These are phyloP conservation scores for Cygnus buccinator DNA, from an alignment of 2,113 vertebrate species.

Conservation along the genomic window DNA sequence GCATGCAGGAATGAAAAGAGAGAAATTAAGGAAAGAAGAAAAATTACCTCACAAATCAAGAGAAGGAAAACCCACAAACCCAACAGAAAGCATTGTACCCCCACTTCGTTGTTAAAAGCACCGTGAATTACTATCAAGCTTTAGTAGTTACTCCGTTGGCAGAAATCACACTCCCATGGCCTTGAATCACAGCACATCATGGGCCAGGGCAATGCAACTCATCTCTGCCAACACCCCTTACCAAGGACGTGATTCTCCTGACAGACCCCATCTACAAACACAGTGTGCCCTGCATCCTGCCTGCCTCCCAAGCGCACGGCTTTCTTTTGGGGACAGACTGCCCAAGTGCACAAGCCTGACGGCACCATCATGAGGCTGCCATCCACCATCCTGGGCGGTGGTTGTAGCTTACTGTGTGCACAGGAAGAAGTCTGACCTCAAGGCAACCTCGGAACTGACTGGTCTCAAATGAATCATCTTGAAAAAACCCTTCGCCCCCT, in stretches of 20 bases:
- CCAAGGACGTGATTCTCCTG: neutral
- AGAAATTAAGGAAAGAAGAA: conserved; percentile 80
- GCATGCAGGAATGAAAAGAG: conserved; percentile 91
- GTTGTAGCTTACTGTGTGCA: neutral
- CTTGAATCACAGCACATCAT: neutral
- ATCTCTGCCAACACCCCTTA: neutral
- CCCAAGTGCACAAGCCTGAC: neutral
- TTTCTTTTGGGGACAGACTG: neutral
- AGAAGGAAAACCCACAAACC: conserved; percentile 66
- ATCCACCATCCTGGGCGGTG: neutral
- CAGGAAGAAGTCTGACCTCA: conserved; percentile 22
- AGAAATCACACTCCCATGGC: neutral
- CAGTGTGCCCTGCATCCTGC: neutral
- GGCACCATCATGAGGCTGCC: neutral
- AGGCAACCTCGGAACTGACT: neutral
- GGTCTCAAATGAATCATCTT: neutral
- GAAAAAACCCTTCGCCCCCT: neutral
- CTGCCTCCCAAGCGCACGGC: neutral
- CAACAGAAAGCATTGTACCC: neutral
- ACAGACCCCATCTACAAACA: neutral
- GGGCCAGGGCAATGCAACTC: neutral
- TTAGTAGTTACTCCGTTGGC: rapidly evolving
- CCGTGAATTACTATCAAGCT: neutral
- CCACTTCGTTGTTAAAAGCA: neutral
- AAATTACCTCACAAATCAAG: conserved; percentile 43